phyloP scores from a whole-genome alignment of 30 jellyfish, hydroid and myxozoan genomes.

The Aurelia sp. region DNA sequence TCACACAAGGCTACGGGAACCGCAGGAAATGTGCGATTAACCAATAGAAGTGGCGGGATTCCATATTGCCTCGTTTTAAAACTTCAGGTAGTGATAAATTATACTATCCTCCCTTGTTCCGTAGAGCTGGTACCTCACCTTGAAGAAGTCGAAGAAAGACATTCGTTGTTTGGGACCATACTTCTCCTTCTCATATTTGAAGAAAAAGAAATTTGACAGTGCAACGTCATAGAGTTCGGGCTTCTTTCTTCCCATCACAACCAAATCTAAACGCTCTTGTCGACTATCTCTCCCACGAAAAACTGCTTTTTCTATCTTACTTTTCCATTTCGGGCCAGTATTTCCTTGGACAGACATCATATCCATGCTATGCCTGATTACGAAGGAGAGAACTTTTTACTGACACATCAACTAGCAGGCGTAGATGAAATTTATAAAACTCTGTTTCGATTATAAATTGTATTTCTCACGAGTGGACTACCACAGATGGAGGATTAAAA shows the following conservation, averaged over 20 bases:
- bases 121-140: constrained; percentile 46
- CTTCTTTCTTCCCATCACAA: constrained; percentile 79
- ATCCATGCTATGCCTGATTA: constrained; percentile 79
- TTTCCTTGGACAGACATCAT: constrained; percentile 95
- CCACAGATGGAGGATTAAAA: no score
- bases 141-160: constrained; percentile 87
- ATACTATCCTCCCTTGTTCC: no score
- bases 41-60: no score
- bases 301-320: constrained; percentile 77
- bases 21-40: no score
- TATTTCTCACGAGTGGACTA: no score
- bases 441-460: no score
- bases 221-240: constrained; percentile 89
- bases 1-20: no score
- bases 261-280: constrained; percentile 91
- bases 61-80: no score
- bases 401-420: no score
- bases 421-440: no score
- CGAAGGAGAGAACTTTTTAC: no score
- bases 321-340: constrained; percentile 88
- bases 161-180: constrained; percentile 84
- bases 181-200: constrained; percentile 83
- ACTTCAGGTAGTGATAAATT: no score
- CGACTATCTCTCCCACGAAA: constrained; percentile 97
- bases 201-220: constrained; percentile 85